Base-by-base conservation (phyloP, 2,113 vertebrate genomes). In the Clinocottus analis region DNA sequence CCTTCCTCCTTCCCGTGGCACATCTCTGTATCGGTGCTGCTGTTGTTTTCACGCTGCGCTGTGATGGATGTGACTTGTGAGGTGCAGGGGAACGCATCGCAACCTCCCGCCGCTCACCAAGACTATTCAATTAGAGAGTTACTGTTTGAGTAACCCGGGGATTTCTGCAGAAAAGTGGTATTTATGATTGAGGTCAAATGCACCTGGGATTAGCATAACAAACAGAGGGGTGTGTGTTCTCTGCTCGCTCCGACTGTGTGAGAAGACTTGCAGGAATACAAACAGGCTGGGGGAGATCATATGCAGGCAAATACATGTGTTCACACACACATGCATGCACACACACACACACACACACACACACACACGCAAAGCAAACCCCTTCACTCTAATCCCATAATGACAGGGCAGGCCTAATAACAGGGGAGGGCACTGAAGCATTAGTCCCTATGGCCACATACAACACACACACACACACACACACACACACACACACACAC, bases 381-480 rank as follows among this genome's bases (percentile, higher is more conserved):
- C 85, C 77, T 89, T 51, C 79, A 82, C 74, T 87, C 80, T 94
- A 95, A 95, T 94, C 93, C 91, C 7, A 72, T 95, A 94, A 95
- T 95, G 92, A 95, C 91, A 94, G 92, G 91, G 89, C 86, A 91
- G 88, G 75, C 55, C 89, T 94, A 95, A 95, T 95, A 95, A 94
- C 93, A 95, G 91, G 85, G 91, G 84, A 92, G 92, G 88, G 82
- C 88, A 91, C 72, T 82, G 84, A 84, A 90, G 91, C 86, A 87
- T 87, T 91, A 80, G 78, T 90, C 86, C 85, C 84, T 79, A 86
- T 75, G 77, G 87, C 90, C 75, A 47, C 80, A 78, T 93, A 69
- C 75, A 79, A 86, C 71, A 64, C 77, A 73, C 77, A 70, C 67
- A 23, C 33, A 39, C 70, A 79, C 62, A 14, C 47, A 25, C 81